These are phyloP conservation scores for Prorops nasuta DNA, from an alignment of 1,140 invertebrate genomes.

Conservation along the genomic window DNA sequence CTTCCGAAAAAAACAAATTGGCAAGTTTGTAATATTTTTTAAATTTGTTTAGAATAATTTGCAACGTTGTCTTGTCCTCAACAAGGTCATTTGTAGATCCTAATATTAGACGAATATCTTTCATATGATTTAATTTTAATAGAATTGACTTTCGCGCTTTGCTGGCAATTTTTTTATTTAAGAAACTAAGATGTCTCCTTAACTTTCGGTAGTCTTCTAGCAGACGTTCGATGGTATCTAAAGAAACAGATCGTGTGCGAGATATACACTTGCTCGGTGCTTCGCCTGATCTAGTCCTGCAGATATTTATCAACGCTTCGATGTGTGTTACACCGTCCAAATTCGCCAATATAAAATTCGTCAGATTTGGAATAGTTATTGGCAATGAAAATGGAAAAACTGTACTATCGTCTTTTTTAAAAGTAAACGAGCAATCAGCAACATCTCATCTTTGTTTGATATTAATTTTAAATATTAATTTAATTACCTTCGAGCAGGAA, in stretches of 20 bases:
- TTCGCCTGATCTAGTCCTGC: conserved; percentile 39
- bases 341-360: conserved; percentile 72
- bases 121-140: conserved; percentile 42
- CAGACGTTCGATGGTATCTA: conserved; percentile 45
- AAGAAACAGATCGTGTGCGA: conserved; percentile 41
- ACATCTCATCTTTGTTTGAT: not conserved
- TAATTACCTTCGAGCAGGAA: conserved; percentile 66
- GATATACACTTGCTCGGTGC: conserved; percentile 41
- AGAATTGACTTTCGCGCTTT: conserved; percentile 35
- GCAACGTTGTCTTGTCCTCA: conserved; percentile 28
- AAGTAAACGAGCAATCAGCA: conserved; percentile 24
- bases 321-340: conserved; percentile 53
- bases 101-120: conserved; percentile 47
- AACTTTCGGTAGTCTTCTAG: conserved; percentile 38
- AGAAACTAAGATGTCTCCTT: conserved; percentile 19
- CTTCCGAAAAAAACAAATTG: conserved; percentile 12
- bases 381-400: conserved; percentile 65
- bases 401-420: conserved; percentile 72
- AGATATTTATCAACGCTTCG: conserved; percentile 50
- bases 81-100: conserved; percentile 35
- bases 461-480: not conserved
- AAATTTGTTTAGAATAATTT: conserved; percentile 33
- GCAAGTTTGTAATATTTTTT: conserved; percentile 28
- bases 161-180: conserved; percentile 16
- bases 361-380: conserved; percentile 67